Conservation (phyloP, 1,140 invertebrate genomes). For the Thaumatotibia leucotreta region DNA sequence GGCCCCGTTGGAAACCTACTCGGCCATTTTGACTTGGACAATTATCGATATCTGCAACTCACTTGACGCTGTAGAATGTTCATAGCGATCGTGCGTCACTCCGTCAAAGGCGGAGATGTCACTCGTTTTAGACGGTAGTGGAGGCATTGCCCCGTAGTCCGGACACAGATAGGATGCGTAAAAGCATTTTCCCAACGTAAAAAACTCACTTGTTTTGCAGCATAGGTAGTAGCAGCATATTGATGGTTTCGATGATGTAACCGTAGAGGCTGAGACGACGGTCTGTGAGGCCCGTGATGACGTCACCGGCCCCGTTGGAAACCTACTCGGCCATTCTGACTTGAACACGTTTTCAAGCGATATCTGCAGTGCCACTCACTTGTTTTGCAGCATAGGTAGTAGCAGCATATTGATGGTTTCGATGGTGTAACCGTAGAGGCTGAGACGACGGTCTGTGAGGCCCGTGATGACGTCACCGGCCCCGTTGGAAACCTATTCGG, state of each 20-base stretch:
- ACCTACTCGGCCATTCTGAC: no score
- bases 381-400: conserved; percentile 96
- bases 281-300: conserved; percentile 84
- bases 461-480: conserved; percentile 75
- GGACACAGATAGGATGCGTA: no score
- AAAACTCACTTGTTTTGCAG: conserved; percentile 95
- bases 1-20: conserved; percentile 55
- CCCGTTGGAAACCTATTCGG: conserved; percentile 57
- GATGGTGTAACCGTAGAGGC: conserved; percentile 89
- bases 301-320: conserved; percentile 56
- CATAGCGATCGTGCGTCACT: no score
- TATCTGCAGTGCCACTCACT: conserved; percentile 79
- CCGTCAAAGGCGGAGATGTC: no score
- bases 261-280: conserved; percentile 93
- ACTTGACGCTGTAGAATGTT: no score
- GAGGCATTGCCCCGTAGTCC: no score
- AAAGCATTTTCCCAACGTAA: no score
- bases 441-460: conserved; percentile 88
- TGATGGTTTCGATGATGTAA: conserved; percentile 97
- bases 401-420: conserved; percentile 81
- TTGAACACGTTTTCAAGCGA: conserved; percentile 53
- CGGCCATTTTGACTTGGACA: conserved; percentile 23
- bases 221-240: conserved; percentile 96
- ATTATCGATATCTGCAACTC: not conserved
- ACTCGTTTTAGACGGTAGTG: no score